Evolutionary conservation across 1,140 invertebrate genomes (phyloP).

Genomic region (Eubasilissa regina): DNA sequence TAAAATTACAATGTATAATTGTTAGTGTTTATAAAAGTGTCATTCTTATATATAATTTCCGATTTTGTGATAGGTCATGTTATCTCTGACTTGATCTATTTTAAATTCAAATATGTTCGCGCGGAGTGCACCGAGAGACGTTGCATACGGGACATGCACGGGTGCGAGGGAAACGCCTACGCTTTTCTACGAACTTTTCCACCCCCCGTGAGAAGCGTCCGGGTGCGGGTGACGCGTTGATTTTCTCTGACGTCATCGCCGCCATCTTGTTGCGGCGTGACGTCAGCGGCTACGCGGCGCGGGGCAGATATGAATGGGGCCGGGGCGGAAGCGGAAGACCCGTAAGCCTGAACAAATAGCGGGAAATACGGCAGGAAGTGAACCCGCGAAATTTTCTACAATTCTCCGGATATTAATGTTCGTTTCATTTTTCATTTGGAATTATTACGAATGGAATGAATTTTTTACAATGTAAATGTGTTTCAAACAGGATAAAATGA

Average conservation of each 20-base stretch:
- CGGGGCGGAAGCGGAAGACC: constrained; percentile 41
- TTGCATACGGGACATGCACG: neutral
- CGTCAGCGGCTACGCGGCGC: constrained; percentile 47
- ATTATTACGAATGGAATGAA: too few species aligned
- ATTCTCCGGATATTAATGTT: constrained; percentile 7
- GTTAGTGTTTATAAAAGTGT: too few species aligned
- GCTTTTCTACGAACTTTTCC: neutral
- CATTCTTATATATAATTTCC: too few species aligned
- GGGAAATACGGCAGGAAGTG: constrained; percentile 34
- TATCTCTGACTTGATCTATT: too few species aligned
- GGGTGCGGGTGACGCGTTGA: constrained; percentile 35
- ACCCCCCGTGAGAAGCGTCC: neutral
- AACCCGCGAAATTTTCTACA: neutral
- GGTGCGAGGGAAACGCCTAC: constrained; percentile 34
- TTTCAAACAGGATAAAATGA: too few species aligned
- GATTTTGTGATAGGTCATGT: too few species aligned
- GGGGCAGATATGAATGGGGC: constrained; percentile 50
- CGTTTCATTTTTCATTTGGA: neutral
- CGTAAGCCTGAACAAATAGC: neutral
- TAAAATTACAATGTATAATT: too few species aligned
- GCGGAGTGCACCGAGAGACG: too few species aligned
- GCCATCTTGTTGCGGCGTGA: constrained; percentile 27
- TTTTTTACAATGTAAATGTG: too few species aligned
- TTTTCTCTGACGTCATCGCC: constrained; percentile 43
- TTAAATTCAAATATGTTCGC: too few species aligned